These are phyloP conservation scores for Orbicella faveolata DNA, from an alignment of 64 coral and sea anemone species.

Conservation along the genomic window DNA sequence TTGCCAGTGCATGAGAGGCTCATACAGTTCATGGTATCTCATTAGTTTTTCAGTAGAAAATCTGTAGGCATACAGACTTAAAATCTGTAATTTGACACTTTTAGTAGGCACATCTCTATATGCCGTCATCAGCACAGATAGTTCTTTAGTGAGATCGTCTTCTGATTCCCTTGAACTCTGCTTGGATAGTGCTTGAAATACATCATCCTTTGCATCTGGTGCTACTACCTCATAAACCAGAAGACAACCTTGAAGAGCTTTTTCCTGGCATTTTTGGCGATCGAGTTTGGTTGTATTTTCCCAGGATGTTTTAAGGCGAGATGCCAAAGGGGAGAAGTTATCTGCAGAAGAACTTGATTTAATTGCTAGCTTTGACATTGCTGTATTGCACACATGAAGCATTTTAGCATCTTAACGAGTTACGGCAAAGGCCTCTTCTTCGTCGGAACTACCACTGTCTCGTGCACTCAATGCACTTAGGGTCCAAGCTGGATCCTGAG, in stretches of 20 bases:
- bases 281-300: constrained; percentile 1
- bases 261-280: constrained; percentile 8
- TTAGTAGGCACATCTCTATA: constrained; percentile 59
- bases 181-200: constrained; percentile 30
- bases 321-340: constrained; percentile 1
- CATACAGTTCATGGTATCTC: constrained; percentile 34
- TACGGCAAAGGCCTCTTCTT: neutral
- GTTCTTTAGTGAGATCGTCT: constrained; percentile 4
- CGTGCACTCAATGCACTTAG: neutral
- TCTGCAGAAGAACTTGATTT: neutral
- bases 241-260: constrained; percentile 53
- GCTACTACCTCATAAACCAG: constrained; percentile 55
- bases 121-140: constrained; percentile 44
- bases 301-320: constrained; percentile 30
- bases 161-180: neutral
- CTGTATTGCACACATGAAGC: constrained; percentile 5
- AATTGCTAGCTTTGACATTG: neutral
- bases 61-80: constrained; percentile 64
- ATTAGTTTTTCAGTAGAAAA: constrained; percentile 47
- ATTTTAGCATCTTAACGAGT: too few species aligned
- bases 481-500: constrained; percentile 48
- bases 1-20: constrained; percentile 39
- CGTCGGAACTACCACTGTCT: neutral
- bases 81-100: constrained; percentile 58
- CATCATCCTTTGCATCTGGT: constrained; percentile 45